Evolutionary conservation across 2,888 invertebrate genomes (phyloP), one percentile per base, ranked within the genome.

Genomic region (Abscondita cerata): DNA sequence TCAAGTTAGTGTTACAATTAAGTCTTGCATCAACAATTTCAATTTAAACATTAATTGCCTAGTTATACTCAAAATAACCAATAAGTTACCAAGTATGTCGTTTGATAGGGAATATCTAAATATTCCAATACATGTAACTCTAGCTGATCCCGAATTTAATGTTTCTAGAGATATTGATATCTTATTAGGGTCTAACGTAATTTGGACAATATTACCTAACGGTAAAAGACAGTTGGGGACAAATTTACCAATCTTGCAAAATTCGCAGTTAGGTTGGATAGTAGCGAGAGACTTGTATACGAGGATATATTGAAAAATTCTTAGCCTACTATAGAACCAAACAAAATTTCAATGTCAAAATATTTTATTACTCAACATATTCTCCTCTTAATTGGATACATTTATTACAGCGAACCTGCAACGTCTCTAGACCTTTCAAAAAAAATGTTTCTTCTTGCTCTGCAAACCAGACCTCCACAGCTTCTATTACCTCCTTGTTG

Each of bases 141-240:
- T 48, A 48, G 48, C 48, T 11, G 48, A 48, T 48, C 20, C 48
- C n/a, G 12, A 19, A 4, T 48, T 19, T 20, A 48, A 48, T 48
- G 11, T 16, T 25, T 20, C 1, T 12, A 20, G 19, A 18, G 11
- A 16, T 2, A 18, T 48, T 48, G 19, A 48, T 25, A 1, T 1
- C 9, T 20, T 48, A 1, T 20, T 48, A 20, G 48, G 48, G 3
- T 16, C 11, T 48, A 48, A 48, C 13, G 12, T 13, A 1, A 20
- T 48, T 31, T 48, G 41, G 15, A 1, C 41, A 5, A 41, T 41
- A 3, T 16, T 41, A 16, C 12, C n/a, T n/a, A 12, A 13, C 6
- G 40, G 40, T 16, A 13, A 41, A 41, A 16, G 13, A 6, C 41
- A 16, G 13, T 9, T 41, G 9, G 41, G 41, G 12, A n/a, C n/a